Conservation (phyloP, 2,888 invertebrate genomes). For the Tipula unca region DNA sequence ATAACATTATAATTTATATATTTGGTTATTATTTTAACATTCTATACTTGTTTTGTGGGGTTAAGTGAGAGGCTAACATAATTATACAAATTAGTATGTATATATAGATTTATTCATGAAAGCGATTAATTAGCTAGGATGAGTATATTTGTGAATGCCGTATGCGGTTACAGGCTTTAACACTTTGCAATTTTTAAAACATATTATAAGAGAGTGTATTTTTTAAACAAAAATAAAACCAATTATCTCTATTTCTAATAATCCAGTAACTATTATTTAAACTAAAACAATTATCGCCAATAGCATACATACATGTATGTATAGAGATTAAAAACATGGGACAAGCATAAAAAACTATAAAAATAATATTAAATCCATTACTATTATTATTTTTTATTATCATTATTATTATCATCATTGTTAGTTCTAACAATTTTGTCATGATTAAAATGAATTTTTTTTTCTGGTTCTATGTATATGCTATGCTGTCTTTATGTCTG, state of each 20-base stretch:
- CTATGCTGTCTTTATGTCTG: not conserved
- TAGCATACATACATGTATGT: not conserved
- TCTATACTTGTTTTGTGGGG: not conserved
- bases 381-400: not conserved
- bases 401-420: not conserved
- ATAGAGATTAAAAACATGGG: not conserved
- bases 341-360: not conserved
- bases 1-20: not conserved
- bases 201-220: not conserved
- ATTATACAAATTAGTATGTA: too few relatives aligned
- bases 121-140: not conserved
- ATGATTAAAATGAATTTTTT: not conserved
- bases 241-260: not conserved
- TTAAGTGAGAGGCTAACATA: not conserved
- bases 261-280: not conserved
- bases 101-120: not conserved
- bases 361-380: not conserved
- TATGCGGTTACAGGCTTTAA: not conserved
- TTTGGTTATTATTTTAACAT: not conserved
- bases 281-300: not conserved
- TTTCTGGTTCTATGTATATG: not conserved
- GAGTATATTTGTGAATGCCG: not conserved
- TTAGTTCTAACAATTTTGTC: not conserved
- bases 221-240: not conserved
- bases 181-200: not conserved